Percentiles rank a stretch among this genome's conserved stretches.
Evolutionary conservation across 1,140 invertebrate species (phyloP).

Genomic region (Drosophila chauvacae): DNA sequence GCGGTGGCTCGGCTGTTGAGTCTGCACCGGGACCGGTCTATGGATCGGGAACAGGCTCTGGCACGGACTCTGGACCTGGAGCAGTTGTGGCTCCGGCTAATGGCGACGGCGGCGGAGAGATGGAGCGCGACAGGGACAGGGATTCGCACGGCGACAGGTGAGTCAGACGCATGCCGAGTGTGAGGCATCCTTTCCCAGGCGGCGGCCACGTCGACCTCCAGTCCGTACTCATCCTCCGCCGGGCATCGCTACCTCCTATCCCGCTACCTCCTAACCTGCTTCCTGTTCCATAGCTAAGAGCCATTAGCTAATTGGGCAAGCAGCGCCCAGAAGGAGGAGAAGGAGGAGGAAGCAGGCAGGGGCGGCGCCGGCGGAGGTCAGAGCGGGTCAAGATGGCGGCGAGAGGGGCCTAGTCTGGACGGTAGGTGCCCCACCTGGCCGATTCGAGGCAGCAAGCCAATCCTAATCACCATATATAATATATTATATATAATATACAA

Average conservation of each 20-base stretch:
- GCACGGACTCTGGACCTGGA: neutral
- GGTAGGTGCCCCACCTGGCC: constrained; percentile 10
- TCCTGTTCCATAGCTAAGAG: constrained; percentile 54
- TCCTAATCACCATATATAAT: constrained; percentile 1
- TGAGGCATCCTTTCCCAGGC: constrained; percentile 5
- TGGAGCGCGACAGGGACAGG: constrained; percentile 47
- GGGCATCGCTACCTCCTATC: too few species aligned
- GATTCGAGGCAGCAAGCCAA: constrained; percentile 7
- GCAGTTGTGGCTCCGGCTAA: neutral
- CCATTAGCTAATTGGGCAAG: constrained; percentile 57
- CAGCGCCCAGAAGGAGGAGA: constrained; percentile 22
- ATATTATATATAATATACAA: neutral
- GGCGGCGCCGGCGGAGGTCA: neutral
- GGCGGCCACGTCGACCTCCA: constrained; percentile 1
- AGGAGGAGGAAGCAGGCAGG: neutral
- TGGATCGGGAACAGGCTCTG: neutral
- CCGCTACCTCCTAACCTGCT: neutral
- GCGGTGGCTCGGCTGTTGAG: neutral
- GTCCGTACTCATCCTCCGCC: neutral
- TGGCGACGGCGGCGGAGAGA: constrained; percentile 1
- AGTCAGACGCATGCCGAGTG: constrained; percentile 34
- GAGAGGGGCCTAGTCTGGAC: neutral
- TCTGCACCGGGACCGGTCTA: neutral
- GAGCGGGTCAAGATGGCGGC: constrained; percentile 8
- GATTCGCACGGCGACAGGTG: constrained; percentile 69